Conservation (phyloP, 2,888 invertebrate genomes). For the Parapristionchus giblindavisi region DNA sequence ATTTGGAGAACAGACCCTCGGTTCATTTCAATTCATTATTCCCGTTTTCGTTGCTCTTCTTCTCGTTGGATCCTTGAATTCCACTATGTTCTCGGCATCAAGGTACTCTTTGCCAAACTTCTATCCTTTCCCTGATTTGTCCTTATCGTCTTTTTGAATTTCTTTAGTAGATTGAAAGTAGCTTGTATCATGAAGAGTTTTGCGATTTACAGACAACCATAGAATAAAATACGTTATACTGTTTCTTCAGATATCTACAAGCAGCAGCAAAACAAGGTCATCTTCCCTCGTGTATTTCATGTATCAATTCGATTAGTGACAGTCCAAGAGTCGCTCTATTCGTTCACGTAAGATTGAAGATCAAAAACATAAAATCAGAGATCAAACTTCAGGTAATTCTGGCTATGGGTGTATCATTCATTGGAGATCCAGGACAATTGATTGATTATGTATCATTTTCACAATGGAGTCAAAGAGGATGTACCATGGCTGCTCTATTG, state of each 20-base stretch:
- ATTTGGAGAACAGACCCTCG: conserved; percentile 59
- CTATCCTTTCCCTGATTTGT: background rate
- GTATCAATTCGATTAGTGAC: conserved; percentile 56
- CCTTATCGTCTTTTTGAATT: background rate
- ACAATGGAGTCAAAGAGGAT: conserved; percentile 65
- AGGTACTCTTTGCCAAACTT: conserved; percentile 42
- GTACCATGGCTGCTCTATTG: conserved; percentile 66
- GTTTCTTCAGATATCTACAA: conserved; percentile 56
- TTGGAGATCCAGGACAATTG: conserved; percentile 57
- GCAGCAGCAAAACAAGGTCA: conserved; percentile 61
- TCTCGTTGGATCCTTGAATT: conserved; percentile 64
- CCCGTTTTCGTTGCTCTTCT: conserved; percentile 65
- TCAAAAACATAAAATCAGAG: no score
- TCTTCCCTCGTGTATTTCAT: conserved; percentile 62
- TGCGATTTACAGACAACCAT: background rate
- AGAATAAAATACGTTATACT: background rate
- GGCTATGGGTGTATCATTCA: conserved; percentile 58
- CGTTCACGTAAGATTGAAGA: conserved; percentile 63
- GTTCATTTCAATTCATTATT: conserved; percentile 56
- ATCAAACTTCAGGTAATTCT: conserved; percentile 48
- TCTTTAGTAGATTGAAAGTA: background rate
- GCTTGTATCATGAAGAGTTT: background rate
- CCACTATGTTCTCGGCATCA: conserved; percentile 65
- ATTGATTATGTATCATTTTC: conserved; percentile 66
- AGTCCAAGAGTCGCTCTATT: conserved; percentile 64